Conservation (phyloP, 2,888 invertebrate genomes). For the Diploptera punctata region DNA sequence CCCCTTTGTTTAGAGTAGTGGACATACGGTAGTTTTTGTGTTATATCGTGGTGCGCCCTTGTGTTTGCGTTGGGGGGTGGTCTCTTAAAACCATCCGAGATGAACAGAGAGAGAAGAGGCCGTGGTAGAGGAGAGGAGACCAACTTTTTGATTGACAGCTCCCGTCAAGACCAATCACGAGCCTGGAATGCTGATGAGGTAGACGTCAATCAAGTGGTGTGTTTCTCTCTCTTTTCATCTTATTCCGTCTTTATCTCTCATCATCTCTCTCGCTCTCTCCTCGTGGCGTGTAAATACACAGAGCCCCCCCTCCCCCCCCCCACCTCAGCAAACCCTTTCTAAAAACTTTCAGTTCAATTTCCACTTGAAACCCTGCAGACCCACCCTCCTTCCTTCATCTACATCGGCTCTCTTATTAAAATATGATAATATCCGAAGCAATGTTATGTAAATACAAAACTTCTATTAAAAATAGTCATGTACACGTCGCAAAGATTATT, state of each 20-base stretch:
- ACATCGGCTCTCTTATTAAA: slow-evolving; percentile 39
- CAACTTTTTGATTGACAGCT: slow-evolving; percentile 79
- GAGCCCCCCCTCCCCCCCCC: not conserved
- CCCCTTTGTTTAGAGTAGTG: too few species aligned
- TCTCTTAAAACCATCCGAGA: too few species aligned
- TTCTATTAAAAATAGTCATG: not conserved
- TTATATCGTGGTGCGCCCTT: too few species aligned
- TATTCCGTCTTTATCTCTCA: slow-evolving; percentile 24
- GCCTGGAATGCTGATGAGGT: slow-evolving; percentile 77
- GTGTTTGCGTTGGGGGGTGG: too few species aligned
- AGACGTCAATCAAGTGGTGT: slow-evolving; percentile 70
- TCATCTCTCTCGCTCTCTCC: slow-evolving; percentile 6
- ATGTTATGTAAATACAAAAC: not conserved
- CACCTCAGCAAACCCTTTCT: not conserved
- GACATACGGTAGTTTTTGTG: too few species aligned
- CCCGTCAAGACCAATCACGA: slow-evolving; percentile 79
- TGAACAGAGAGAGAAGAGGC: slow-evolving; percentile 1
- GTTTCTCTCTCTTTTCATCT: slow-evolving; percentile 24
- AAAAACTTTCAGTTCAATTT: slow-evolving; percentile 51
- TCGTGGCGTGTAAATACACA: not conserved
- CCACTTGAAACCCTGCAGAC: slow-evolving; percentile 38
- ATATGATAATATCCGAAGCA: slow-evolving; percentile 39
- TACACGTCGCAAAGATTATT: too few species aligned
- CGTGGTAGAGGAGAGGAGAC: slow-evolving; percentile 23
- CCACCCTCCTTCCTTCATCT: slow-evolving; percentile 11